Evolutionary conservation across 2,113 vertebrate species (phyloP).

Genomic region (Pogonocichla stellata): DNA sequence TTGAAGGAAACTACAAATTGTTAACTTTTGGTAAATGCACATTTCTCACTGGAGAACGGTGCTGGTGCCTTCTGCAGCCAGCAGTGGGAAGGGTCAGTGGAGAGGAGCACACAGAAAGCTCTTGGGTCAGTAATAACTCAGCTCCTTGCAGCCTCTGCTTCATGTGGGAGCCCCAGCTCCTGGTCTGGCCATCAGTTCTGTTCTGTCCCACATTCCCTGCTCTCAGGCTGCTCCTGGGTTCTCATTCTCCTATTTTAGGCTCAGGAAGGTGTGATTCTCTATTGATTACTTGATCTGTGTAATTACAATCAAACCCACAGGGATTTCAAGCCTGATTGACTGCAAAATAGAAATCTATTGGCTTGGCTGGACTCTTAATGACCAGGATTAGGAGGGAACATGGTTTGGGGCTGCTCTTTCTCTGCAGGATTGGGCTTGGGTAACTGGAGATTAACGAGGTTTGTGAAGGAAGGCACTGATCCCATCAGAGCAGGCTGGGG

Average conservation of each 20-base stretch:
- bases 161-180: neutral
- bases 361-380: constrained; percentile 36
- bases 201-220: neutral
- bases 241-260: neutral
- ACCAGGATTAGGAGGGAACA: neutral
- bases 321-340: constrained; percentile 75
- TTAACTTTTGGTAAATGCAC: constrained; percentile 2
- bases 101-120: fast-evolving
- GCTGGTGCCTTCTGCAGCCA: neutral
- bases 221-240: neutral
- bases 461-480: neutral
- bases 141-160: neutral
- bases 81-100: neutral
- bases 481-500: neutral
- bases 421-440: neutral
- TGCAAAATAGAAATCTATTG: constrained; percentile 77
- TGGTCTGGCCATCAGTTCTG: neutral
- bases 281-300: constrained; percentile 68
- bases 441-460: neutral
- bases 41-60: neutral
- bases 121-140: fast-evolving
- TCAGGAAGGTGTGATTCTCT: neutral
- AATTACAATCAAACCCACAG: constrained; percentile 61
- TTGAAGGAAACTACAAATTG: constrained; percentile 1
- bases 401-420: neutral